Conservation (phyloP, 2,888 invertebrate species). For the Papilio demoleus region DNA sequence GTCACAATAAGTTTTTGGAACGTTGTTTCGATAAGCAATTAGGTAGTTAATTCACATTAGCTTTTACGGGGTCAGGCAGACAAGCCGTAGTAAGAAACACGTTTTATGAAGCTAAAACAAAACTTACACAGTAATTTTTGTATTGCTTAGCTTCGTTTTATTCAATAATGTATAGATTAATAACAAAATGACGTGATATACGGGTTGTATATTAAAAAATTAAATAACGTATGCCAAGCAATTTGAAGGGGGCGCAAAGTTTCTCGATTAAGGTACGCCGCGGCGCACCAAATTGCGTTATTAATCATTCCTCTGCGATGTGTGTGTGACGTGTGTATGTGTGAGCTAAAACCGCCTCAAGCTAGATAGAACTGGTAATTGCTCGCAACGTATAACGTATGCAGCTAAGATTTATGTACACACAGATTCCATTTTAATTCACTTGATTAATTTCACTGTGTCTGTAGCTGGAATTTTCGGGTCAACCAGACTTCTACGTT, state of each 20-base stretch:
- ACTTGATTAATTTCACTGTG: background rate
- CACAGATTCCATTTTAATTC: slow-evolving; percentile 20
- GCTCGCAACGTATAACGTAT: slow-evolving; percentile 3
- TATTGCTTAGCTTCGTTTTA: no score
- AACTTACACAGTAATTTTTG: no score
- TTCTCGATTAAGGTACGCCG: slow-evolving; percentile 33
- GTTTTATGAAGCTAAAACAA: no score
- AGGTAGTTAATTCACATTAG: no score
- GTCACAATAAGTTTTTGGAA: no score
- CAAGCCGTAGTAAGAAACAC: no score
- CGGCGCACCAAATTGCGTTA: slow-evolving; percentile 35
- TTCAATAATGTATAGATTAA: background rate
- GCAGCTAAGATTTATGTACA: slow-evolving; percentile 34
- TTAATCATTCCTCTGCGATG: slow-evolving; percentile 32
- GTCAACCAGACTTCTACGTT: no score
- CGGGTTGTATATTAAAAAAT: slow-evolving; percentile 6
- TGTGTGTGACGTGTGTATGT: slow-evolving; percentile 29
- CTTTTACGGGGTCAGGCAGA: no score
- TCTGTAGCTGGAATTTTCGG: background rate
- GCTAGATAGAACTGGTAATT: slow-evolving; percentile 24
- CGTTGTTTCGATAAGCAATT: no score
- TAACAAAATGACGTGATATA: background rate
- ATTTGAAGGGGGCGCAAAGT: slow-evolving; percentile 28
- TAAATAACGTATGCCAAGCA: slow-evolving; percentile 18
- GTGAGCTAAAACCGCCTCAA: slow-evolving; percentile 25